Percentiles rank a stretch among this genome's conserved stretches.
These are phyloP conservation scores for Aselliscus stoliczkanus DNA, from an alignment of 2,797 vertebrate genomes.

Conservation along the genomic window DNA sequence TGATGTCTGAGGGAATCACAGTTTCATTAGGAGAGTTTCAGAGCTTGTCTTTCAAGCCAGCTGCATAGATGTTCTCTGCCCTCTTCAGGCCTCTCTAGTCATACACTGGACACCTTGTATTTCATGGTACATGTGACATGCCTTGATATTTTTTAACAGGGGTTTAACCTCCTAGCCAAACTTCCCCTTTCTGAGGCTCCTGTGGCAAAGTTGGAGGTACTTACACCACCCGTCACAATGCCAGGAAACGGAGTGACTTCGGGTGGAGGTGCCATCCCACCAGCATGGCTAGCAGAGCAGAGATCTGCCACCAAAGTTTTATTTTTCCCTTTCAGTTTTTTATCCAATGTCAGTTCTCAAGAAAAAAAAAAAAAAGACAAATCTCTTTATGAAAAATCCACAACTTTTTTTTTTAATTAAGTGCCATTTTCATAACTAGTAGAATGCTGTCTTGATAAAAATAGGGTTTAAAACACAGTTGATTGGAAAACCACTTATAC, in stretches of 20 bases:
- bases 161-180: not conserved
- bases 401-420: not conserved
- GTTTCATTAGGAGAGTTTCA: not conserved
- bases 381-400: not conserved
- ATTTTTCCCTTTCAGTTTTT: not conserved
- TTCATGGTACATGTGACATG: not conserved
- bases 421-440: not conserved
- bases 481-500: not conserved
- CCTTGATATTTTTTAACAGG: not conserved
- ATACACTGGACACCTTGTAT: not conserved
- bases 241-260: not conserved
- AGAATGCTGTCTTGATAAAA: slow-evolving; percentile 3
- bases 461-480: not conserved
- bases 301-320: not conserved
- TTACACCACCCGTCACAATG: not conserved
- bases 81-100: not conserved
- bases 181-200: not conserved
- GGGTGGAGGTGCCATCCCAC: not conserved
- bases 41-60: not conserved
- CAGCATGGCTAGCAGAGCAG: not conserved
- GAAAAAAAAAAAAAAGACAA: not conserved
- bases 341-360: not conserved
- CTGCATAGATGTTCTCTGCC: not conserved
- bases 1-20: not conserved
- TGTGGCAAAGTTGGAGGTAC: not conserved